Evolutionary conservation across 2,888 invertebrate species (phyloP).

Genomic region (Xestobium rufovillosum): DNA sequence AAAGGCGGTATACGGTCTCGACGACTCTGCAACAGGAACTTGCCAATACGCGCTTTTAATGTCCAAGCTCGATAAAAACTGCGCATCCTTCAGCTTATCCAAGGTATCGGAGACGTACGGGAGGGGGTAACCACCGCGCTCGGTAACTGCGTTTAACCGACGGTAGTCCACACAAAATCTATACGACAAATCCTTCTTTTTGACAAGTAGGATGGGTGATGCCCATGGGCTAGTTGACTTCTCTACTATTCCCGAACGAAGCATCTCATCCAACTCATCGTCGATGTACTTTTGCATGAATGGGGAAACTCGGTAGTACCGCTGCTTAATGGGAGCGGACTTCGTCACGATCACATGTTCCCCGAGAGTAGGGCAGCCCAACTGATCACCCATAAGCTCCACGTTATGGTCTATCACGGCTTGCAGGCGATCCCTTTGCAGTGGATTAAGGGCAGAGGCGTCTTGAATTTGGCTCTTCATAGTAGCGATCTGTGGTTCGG

Average conservation of each 20-base stretch:
- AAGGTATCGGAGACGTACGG: slow-evolving; percentile 20
- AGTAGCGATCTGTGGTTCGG: too few relatives aligned
- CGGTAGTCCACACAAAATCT: slow-evolving; percentile 19
- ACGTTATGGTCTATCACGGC: too few relatives aligned
- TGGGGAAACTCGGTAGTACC: too few relatives aligned
- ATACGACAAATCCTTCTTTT: slow-evolving; percentile 13
- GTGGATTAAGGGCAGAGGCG: too few relatives aligned
- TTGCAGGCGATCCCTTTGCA: too few relatives aligned
- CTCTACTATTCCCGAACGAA: slow-evolving; percentile 9
- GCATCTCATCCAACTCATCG: too few relatives aligned
- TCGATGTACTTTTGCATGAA: neutral
- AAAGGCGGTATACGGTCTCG: slow-evolving; percentile 25
- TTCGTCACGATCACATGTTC: slow-evolving; percentile 8
- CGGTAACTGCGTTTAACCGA: slow-evolving; percentile 16
- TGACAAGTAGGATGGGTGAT: slow-evolving; percentile 14
- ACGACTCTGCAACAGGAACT: slow-evolving; percentile 16
- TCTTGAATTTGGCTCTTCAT: too few relatives aligned
- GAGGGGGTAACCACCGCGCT: slow-evolving; percentile 16
- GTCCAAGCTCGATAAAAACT: slow-evolving; percentile 27
- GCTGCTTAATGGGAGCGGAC: slow-evolving; percentile 7
- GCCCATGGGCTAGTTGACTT: slow-evolving; percentile 12
- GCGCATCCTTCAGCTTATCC: slow-evolving; percentile 25
- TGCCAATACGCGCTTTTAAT: slow-evolving; percentile 24
- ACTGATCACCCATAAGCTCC: slow-evolving; percentile 3
- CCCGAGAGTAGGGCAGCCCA: neutral